Conservation (phyloP, 1,140 invertebrate species). For the Papilio xuthus region DNA sequence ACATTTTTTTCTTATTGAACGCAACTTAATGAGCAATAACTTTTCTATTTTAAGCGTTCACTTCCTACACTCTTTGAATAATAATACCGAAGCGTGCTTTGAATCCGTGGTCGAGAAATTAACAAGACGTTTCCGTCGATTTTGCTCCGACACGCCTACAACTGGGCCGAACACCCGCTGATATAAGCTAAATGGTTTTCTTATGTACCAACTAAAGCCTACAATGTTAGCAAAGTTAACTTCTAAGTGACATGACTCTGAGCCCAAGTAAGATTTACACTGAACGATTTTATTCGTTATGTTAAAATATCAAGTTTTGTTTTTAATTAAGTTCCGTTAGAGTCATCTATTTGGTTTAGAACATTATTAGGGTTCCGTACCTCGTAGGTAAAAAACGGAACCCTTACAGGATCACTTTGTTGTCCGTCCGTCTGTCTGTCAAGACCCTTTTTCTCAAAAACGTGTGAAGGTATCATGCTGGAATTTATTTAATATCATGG, state of each 20-base stretch:
- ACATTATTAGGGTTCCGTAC: too few relatives aligned
- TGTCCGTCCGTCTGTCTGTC: too few relatives aligned
- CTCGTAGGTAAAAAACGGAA: too few relatives aligned
- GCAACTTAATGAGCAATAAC: background rate
- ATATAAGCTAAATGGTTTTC: background rate
- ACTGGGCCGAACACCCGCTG: background rate
- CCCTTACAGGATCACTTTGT: too few relatives aligned
- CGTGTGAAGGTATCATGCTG: too few relatives aligned
- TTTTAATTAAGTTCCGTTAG: too few relatives aligned
- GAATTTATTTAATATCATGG: too few relatives aligned
- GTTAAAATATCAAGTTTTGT: background rate
- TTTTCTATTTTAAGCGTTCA: constrained; percentile 14
- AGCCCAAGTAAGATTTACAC: background rate
- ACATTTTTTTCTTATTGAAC: too few relatives aligned
- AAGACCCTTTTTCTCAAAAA: too few relatives aligned
- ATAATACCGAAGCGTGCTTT: background rate
- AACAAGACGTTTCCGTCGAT: constrained; percentile 1
- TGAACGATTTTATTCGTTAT: background rate
- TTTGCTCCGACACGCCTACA: background rate
- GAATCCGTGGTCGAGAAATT: background rate
- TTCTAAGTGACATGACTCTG: background rate
- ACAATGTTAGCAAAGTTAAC: constrained; percentile 5
- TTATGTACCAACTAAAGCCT: background rate
- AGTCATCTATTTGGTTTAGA: too few relatives aligned
- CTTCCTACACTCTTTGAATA: background rate